Base-by-base conservation (phyloP, 2,888 invertebrate species). In the Agonum fuliginosum region DNA sequence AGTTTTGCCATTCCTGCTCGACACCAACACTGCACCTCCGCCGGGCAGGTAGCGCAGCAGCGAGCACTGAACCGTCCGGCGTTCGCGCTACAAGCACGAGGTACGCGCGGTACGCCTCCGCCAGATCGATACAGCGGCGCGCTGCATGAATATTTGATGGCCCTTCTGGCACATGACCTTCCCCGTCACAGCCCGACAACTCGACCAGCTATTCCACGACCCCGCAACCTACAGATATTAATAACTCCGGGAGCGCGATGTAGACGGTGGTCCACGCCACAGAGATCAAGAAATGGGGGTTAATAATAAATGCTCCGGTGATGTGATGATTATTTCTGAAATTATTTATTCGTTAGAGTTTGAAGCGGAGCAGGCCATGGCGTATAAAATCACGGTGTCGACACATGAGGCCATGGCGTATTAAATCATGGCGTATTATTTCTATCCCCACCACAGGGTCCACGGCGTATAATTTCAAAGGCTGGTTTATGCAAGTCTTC, bases 111-210 rank as follows among this genome's bases (percentile, higher is more conserved):
- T 51, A 70, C 74, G 65, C 54, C 10, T 20, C 19, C 3, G 76
- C 58, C 48, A 82, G 85, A 83, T 85, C 84, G 85, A 85, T 84
- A 85, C 82, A 84, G 84, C 84, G 81, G 80, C 83, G 82, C 81
- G 65, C 81, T 82, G 82, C 84, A 85, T 85, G 85, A 85, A 85
- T 85, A 85, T 85, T 85, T 85, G 83, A 85, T 85, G 83, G 81
- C 82, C 83, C 83, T 82, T 78, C 81, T 82, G 51, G 48, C 58
- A 72, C 71, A 65, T 78, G 75, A 75, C 75, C 75, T 78, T 72
- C 71, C 65, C 46, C 65, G 71, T 58, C 43, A 75, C 27, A 67
- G 19, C 34, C 54, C 24, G 20, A 14, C 20, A 34, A n/a, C 30
- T 27, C 48, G 78, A 51, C 51, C 54, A 43, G 79, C 79, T 80